Evolutionary conservation across 2,888 invertebrate genomes (phyloP), one percentile per base, ranked within the genome.

Genomic region (Metopia argyrocephala): DNA sequence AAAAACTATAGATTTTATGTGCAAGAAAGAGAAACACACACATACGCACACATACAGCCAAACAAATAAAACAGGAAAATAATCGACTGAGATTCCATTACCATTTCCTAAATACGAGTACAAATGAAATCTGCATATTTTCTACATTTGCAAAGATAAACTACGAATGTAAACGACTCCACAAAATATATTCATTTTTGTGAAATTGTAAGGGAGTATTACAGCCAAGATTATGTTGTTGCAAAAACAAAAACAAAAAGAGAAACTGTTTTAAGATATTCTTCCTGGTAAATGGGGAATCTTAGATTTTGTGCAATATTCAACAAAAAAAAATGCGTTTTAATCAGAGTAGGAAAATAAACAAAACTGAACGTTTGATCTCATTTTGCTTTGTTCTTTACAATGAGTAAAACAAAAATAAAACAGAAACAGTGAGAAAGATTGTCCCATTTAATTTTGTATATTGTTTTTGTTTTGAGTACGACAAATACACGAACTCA

Each of bases 121-220:
- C 31, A 70, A 23, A 57, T 27, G 20, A 46, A 52, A 59, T 66
- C 50, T 61, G 52, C 31, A 59, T 46, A 48, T 66, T 66, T 75
- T 57, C 27, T 73, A 46, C 9, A 28, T 21, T 57, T 57, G n/a
- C n/a, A 3, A 38, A 20, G 31, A 52, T 18, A 54, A 23, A 65
- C 23, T 65, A n/a, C n/a, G 38, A n/a, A 15, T 52, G 50, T 57
- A 46, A 57, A 46, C 27, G 27, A 68, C 20, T 9, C 38, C 45
- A 56, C 56, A 56, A 68, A 31, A 46, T 15, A 46, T 12, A 20
- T 20, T 57, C 20, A 28, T 48, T 69, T 48, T 38, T 38, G 15
- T 15, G n/a, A n/a, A 38, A 38, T 12, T 38, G n/a, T 18, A 65
- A 57, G 46, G 27, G 15, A 56, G 28, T 21, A 31, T 31, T 54